A percentile compares a stretch with the other conserved stretches of the same genome.
Evolutionary conservation across 2,797 vertebrate genomes (phyloP).

Genomic region (Hydrolagus colliei): DNA sequence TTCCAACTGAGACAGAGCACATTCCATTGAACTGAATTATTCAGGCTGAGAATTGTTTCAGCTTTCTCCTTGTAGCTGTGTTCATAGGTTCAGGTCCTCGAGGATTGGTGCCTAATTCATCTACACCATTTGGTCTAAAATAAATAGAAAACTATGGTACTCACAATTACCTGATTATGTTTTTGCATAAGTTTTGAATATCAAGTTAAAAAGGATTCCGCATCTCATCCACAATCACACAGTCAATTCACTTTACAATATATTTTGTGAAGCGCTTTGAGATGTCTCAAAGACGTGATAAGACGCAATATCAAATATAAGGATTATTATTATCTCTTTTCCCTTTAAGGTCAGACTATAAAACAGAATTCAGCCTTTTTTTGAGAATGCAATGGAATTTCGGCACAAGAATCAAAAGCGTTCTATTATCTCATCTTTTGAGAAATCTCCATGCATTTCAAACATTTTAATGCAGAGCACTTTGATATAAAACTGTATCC

Average conservation of each 20-base stretch:
- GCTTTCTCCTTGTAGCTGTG: conserved; percentile 42
- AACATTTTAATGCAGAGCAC: neutral
- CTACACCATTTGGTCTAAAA: neutral
- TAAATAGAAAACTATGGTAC: neutral
- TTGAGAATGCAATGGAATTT: neutral
- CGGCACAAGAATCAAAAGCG: neutral
- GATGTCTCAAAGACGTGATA: too few relatives aligned
- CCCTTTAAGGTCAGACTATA: too few relatives aligned
- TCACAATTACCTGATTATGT: neutral
- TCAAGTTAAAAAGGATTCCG: neutral
- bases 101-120: conserved; percentile 35
- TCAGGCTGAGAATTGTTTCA: conserved; percentile 42
- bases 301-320: too few relatives aligned
- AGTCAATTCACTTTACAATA: too few relatives aligned
- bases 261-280: too few relatives aligned
- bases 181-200: conserved; percentile 30
- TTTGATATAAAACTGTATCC: neutral
- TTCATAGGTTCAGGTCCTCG: conserved; percentile 35
- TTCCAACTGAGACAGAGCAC: conserved; percentile 43
- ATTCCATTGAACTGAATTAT: conserved; percentile 55
- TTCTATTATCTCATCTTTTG: too few relatives aligned
- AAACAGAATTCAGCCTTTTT: too few relatives aligned
- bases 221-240: too few relatives aligned
- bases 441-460: too few relatives aligned
- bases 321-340: too few relatives aligned